Percentiles rank a stretch among this genome's conserved stretches.
phyloP scores from a whole-genome alignment of 2,797 vertebrate species.

The Catamblyrhynchus diadema region DNA sequence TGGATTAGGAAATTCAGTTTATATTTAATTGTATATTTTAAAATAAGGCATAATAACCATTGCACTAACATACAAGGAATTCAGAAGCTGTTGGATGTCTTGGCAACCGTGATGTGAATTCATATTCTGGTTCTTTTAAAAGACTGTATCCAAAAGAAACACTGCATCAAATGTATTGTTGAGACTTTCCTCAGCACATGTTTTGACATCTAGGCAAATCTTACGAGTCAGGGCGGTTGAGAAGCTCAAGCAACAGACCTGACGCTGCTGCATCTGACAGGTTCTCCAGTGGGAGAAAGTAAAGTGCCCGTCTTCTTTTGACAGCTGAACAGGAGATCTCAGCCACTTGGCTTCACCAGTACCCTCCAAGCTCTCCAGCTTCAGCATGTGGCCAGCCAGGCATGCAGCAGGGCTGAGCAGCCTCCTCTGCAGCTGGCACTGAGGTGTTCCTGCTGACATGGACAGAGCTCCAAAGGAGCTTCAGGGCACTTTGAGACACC shows the following conservation, averaged over 20 bases:
- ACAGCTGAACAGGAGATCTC: neutral
- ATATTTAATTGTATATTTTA: neutral
- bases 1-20: conserved; percentile 21
- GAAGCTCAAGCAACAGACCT: neutral
- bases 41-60: neutral
- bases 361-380: neutral
- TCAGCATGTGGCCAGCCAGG: rapidly evolving
- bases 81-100: neutral
- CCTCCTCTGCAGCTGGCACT: neutral
- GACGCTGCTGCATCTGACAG: neutral
- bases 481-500: neutral
- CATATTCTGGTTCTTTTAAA: neutral
- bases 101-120: neutral
- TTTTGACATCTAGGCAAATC: neutral
- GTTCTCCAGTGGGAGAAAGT: neutral
- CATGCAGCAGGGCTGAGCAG: neutral
- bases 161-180: neutral
- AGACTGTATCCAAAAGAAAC: conserved; percentile 6
- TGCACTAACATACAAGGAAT: neutral
- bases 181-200: neutral
- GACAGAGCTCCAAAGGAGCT: rapidly evolving
- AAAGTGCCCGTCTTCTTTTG: neutral
- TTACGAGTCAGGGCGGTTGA: neutral
- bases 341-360: neutral
- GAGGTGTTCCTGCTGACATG: rapidly evolving